Evolutionary conservation across 2,888 invertebrate genomes (phyloP).

Genomic region (Cephus spinipes): DNA sequence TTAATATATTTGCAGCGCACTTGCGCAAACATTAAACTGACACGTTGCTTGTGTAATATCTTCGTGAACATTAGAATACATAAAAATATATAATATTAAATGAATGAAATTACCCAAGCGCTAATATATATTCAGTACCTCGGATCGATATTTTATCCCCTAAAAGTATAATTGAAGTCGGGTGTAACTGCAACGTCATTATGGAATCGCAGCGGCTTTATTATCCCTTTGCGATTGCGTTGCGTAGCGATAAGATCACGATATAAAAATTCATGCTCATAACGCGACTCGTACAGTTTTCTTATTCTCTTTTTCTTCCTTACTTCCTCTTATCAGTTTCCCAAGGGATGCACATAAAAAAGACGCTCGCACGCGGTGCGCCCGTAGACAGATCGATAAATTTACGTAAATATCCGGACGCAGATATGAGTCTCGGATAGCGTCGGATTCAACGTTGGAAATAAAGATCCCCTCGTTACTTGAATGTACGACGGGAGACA

Average conservation of each 20-base stretch:
- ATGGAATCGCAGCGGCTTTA: conserved; percentile 1
- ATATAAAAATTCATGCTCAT: conserved; percentile 63
- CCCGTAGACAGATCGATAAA: conserved; percentile 58
- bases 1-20: not conserved
- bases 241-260: conserved; percentile 52
- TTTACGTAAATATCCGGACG: conserved; percentile 56
- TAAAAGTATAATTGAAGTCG: not conserved
- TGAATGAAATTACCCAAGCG: not conserved
- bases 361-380: conserved; percentile 41
- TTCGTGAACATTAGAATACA: not conserved
- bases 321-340: conserved; percentile 54
- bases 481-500: not conserved
- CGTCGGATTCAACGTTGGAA: conserved; percentile 39
- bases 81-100: not conserved
- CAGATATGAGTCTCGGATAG: conserved; percentile 32
- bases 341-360: conserved; percentile 56
- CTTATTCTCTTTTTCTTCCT: conserved; percentile 45
- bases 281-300: conserved; percentile 46
- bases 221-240: conserved; percentile 1
- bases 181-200: not conserved
- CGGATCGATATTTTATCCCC: not conserved
- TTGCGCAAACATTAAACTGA: not conserved
- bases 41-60: not conserved
- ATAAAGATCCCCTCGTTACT: conserved; percentile 22
- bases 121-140: not conserved